Conservation (phyloP, 2,797 vertebrate genomes). For the Dryobates pubescens region DNA sequence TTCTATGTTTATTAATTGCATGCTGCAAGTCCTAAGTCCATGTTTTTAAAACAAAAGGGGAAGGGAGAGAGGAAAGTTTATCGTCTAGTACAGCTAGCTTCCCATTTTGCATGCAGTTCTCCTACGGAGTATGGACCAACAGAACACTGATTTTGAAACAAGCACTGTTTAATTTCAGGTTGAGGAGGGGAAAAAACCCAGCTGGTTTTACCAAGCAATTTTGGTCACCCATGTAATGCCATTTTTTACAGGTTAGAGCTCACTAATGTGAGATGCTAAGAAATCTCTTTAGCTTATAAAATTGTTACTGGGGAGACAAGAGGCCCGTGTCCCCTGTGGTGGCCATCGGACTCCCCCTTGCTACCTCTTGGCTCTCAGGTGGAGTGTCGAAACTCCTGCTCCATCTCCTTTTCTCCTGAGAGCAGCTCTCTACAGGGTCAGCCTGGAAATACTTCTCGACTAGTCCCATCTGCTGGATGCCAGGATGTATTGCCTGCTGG, state of each 20-base stretch:
- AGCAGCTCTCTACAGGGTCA: neutral
- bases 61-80: neutral
- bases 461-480: slow-evolving; percentile 81
- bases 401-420: slow-evolving; percentile 14
- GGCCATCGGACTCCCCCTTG: neutral
- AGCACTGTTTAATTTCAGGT: neutral
- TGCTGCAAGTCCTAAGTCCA: neutral
- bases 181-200: neutral
- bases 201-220: slow-evolving; percentile 33
- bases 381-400: slow-evolving; percentile 4
- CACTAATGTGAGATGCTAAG: neutral
- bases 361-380: neutral
- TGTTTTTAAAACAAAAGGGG: neutral
- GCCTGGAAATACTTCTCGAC: slow-evolving; percentile 71
- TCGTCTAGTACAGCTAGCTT: neutral
- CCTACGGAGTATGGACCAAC: neutral
- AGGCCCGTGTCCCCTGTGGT: rapidly evolving
- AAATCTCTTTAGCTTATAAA: neutral
- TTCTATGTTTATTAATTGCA: neutral
- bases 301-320: neutral
- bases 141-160: neutral
- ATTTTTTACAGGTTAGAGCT: slow-evolving; percentile 12
- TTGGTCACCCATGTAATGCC: neutral
- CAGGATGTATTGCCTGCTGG: slow-evolving; percentile 36
- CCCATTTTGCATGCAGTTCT: neutral